Percentiles rank a stretch among this genome's conserved stretches.
Conservation (phyloP, 2,888 invertebrate genomes). For the Osmoderma eremita region DNA sequence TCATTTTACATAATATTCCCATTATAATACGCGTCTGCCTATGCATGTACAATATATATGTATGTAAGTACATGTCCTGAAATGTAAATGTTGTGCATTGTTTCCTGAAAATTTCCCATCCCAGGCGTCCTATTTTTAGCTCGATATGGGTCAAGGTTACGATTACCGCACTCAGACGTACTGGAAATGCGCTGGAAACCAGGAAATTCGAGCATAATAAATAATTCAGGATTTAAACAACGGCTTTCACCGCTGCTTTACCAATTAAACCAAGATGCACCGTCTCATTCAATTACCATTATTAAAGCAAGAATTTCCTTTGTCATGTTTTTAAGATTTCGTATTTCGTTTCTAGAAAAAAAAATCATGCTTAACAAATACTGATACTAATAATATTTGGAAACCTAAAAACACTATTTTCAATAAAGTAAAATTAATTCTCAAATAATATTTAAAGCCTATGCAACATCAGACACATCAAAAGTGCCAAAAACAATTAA, state of each 20-base stretch:
- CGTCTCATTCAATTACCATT: too few species aligned
- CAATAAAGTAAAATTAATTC: too few species aligned
- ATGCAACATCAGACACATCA: too few species aligned
- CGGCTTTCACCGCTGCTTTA: not conserved
- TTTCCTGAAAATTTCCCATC: conserved; percentile 32
- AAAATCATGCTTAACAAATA: too few species aligned
- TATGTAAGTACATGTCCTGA: not conserved
- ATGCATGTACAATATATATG: conserved; percentile 2
- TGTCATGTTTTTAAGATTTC: too few species aligned
- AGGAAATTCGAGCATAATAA: conserved; percentile 22
- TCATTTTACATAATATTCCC: conserved; percentile 19
- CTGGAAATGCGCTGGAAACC: conserved; percentile 23
- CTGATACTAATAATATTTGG: too few species aligned
- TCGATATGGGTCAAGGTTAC: conserved; percentile 47
- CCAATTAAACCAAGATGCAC: not conserved
- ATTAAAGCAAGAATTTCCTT: too few species aligned
- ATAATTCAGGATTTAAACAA: conserved; percentile 18
- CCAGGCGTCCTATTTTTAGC: conserved; percentile 49
- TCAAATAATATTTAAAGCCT: too few species aligned
- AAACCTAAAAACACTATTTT: too few species aligned
- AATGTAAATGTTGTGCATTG: conserved; percentile 9
- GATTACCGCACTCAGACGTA: conserved; percentile 30
- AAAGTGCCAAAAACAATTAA: too few species aligned
- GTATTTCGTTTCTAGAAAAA: too few species aligned
- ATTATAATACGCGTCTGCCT: not conserved